Evolutionary conservation across 2,113 vertebrate species (phyloP), one percentile per base, ranked within the genome.

Genomic region (Rostratula benghalensis): DNA sequence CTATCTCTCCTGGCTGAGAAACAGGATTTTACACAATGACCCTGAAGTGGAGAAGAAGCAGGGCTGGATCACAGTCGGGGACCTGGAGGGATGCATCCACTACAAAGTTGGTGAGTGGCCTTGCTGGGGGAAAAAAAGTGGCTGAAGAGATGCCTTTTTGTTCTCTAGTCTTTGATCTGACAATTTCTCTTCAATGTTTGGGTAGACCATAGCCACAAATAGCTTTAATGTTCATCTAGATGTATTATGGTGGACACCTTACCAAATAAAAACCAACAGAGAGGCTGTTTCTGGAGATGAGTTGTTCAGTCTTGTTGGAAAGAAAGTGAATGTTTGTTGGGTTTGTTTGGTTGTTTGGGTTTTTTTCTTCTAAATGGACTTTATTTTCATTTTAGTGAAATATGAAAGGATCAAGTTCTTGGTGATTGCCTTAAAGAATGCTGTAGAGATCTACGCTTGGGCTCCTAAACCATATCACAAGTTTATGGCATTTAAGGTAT

Each of bases 401-500:
- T 99, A 99, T 31, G 99, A 99, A 98, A 98, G 99, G 98, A 99
- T 99, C 96, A 99, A 99, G 96, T 99, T 99, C 97, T 94, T 99
- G 98, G 99, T 99, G 97, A 99, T 99, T 91, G 99, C 99, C 94
- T 98, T 99, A 98, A 99, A 99, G 98, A 99, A 98, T 89, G 97
- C 99, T 9, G 99, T 99, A 90, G 99, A 99, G 98, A 99, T 99
- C 97, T 99, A 99, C 50, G 99, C 99, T 75, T 99, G 99, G 99
- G 99, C 99, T 76, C 99, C 99, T 27, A 99, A 99, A 98, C 99
- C 99, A 10, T 99, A 99, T 97, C 99, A 99, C 98, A 99, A 99
- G 97, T 99, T 99, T 81, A 99, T 99, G 99, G 99, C 99, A 82
- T 99, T 99, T 97, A 99, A 99, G 99, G 99, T 99, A 96, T 95